Evolutionary conservation across 2,797 vertebrate genomes (phyloP).

Genomic region (Enteromius thamalakanensis): DNA sequence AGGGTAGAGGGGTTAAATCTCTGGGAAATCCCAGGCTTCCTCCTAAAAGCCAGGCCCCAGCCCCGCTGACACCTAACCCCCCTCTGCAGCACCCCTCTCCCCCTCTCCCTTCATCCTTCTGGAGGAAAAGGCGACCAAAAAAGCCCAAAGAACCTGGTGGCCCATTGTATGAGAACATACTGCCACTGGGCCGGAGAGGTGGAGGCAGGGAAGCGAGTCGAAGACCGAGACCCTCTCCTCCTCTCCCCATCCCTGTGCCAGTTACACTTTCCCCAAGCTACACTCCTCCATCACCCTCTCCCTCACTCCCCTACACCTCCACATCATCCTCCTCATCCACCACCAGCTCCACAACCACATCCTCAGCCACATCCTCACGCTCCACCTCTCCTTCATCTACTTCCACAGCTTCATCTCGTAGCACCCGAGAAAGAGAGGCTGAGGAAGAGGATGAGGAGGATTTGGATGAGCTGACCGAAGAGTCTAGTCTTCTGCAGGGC

Average conservation of each 20-base stretch:
- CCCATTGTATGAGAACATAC: constrained; percentile 82
- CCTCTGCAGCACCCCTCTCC: constrained; percentile 86
- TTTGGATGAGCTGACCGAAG: constrained; percentile 80
- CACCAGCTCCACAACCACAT: constrained; percentile 76
- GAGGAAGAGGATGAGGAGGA: constrained; percentile 81
- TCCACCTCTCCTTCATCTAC: constrained; percentile 78
- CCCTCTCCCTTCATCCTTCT: constrained; percentile 89
- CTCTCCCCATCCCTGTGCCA: constrained; percentile 79
- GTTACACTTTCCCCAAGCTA: constrained; percentile 80
- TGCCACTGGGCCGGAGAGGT: constrained; percentile 79
- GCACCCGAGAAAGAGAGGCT: constrained; percentile 76
- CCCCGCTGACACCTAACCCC: constrained; percentile 85
- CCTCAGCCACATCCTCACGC: constrained; percentile 75
- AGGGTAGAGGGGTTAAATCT: constrained; percentile 82
- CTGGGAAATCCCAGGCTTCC: constrained; percentile 80
- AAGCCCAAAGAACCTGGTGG: constrained; percentile 86
- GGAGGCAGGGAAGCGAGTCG: constrained; percentile 76
- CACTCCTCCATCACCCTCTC: constrained; percentile 79
- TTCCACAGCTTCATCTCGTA: constrained; percentile 79
- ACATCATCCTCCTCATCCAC: constrained; percentile 77
- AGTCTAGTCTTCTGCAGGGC: constrained; percentile 83
- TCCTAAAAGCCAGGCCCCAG: constrained; percentile 78
- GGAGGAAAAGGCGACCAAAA: constrained; percentile 85
- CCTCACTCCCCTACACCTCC: constrained; percentile 80
- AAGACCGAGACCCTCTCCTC: constrained; percentile 79